These are phyloP conservation scores for Merodon equestris DNA, from an alignment of 2,888 invertebrate species.

Conservation along the genomic window DNA sequence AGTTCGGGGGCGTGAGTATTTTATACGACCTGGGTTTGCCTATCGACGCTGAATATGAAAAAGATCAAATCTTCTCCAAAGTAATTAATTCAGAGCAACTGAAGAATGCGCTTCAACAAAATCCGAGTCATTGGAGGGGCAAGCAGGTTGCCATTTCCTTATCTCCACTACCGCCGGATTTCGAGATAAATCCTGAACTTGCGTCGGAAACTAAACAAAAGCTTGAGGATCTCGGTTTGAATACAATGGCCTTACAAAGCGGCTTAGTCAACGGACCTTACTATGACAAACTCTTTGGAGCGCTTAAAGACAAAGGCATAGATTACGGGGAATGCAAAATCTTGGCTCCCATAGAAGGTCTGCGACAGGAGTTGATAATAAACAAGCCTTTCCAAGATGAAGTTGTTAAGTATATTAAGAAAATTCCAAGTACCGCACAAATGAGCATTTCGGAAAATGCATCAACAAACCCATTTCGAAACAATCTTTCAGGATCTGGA, in stretches of 20 bases:
- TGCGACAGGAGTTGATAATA: constrained; percentile 81
- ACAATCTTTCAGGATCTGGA: constrained; percentile 71
- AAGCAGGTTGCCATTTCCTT: constrained; percentile 54
- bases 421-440: constrained; percentile 72
- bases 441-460: constrained; percentile 44
- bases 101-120: constrained; percentile 72
- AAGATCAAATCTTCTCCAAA: constrained; percentile 75
- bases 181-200: constrained; percentile 80
- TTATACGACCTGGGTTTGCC: constrained; percentile 76
- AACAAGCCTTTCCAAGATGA: constrained; percentile 81
- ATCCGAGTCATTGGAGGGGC: constrained; percentile 57
- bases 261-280: constrained; percentile 82
- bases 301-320: constrained; percentile 80
- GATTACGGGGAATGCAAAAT: constrained; percentile 80
- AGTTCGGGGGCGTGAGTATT: constrained; percentile 75
- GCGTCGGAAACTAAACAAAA: constrained; percentile 79
- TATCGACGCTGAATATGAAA: constrained; percentile 75
- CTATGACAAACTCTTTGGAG: constrained; percentile 81
- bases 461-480: constrained; percentile 42
- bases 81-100: constrained; percentile 76
- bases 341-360: constrained; percentile 81
- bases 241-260: constrained; percentile 81
- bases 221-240: constrained; percentile 80
- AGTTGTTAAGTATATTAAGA: constrained; percentile 80
- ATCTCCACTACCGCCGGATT: constrained; percentile 71